These are phyloP conservation scores for Pseudorhombus dupliciocellatus DNA, from an alignment of 2,113 vertebrate genomes.

Conservation along the genomic window DNA sequence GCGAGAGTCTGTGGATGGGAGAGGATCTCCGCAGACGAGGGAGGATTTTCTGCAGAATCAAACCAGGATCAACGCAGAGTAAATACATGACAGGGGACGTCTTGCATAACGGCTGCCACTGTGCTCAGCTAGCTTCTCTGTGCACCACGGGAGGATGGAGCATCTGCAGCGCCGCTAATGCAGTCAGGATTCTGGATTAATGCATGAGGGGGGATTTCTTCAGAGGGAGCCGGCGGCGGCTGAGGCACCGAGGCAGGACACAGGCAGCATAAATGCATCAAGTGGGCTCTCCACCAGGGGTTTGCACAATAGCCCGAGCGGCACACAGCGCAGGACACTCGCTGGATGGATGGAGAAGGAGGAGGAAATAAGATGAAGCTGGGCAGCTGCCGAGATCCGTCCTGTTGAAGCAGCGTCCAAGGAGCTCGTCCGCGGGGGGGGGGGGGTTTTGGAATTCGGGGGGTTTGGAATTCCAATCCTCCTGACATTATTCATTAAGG, in stretches of 20 bases:
- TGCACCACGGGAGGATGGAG: conserved; percentile 1
- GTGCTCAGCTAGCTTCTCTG: neutral
- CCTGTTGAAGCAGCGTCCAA: neutral
- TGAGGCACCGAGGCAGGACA: neutral
- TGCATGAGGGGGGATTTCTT: neutral
- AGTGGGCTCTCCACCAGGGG: conserved; percentile 10
- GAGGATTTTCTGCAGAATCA: neutral
- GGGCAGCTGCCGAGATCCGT: neutral
- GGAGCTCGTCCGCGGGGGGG: conserved; percentile 4
- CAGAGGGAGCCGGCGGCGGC: too few relatives aligned
- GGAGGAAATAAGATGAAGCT: neutral
- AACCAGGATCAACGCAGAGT: neutral
- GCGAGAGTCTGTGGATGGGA: too few relatives aligned
- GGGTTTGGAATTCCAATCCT: conserved; percentile 11
- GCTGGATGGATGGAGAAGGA: neutral
- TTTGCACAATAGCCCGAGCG: neutral
- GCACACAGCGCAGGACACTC: neutral
- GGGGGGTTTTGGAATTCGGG: too few relatives aligned
- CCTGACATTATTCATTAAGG: conserved; percentile 41
- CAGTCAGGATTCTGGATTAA: conserved; percentile 25
- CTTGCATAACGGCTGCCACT: neutral
- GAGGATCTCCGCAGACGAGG: neutral
- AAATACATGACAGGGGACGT: neutral
- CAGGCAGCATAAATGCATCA: conserved; percentile 19
- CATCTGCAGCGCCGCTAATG: neutral